Base-by-base conservation (phyloP, 2,888 invertebrate genomes). In the Allolobophora icterica region DNA sequence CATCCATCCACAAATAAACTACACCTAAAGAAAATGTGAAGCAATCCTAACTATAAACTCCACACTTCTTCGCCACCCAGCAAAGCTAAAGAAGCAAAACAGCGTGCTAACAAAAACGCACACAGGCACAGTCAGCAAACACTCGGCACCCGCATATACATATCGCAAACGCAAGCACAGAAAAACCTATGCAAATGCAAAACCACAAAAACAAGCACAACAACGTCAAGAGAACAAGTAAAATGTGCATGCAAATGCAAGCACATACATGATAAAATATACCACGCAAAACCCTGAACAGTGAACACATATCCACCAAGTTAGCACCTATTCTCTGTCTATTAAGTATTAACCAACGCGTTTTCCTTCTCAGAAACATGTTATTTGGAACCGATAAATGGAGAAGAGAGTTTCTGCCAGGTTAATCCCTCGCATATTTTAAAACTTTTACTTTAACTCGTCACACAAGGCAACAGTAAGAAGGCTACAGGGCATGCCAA, bases 21-120 rank as follows among this genome's bases (percentile, higher is more conserved):
- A n/a, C 71, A 71, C 71, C 5, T 8, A n/a, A 30, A 52, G 52
- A 71, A 71, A 52, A 71, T n/a, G 71, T 71, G 71, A n/a, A 6
- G 71, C 71, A 71, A 71, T 71, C 11, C 71, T 71, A 71, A 71
- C 71, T 71, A 71, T n/a, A 71, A 71, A 71, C 71, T 71, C 71
- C 71, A 71, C 71, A 71, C 71, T 71, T n/a, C 71, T 30, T 71
- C 71, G 13, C 6, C 24, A 30, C 30, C 58, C 24, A 30, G 13
- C 2, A 58, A 58, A 58, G 58, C 58, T 30, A 71, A 71, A 71
- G 30, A 30, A 71, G 71, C 30, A 71, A 71, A 71, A 71, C n/a
- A 71, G 71, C n/a, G 30, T 11, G n/a, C 1, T n/a, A 71, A 71
- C 71, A 71, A 71, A 13, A 30, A 71, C n/a, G n/a, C 8, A n/a